These are phyloP conservation scores for Lontra canadensis DNA, from an alignment of 2,113 vertebrate species.

Conservation along the genomic window DNA sequence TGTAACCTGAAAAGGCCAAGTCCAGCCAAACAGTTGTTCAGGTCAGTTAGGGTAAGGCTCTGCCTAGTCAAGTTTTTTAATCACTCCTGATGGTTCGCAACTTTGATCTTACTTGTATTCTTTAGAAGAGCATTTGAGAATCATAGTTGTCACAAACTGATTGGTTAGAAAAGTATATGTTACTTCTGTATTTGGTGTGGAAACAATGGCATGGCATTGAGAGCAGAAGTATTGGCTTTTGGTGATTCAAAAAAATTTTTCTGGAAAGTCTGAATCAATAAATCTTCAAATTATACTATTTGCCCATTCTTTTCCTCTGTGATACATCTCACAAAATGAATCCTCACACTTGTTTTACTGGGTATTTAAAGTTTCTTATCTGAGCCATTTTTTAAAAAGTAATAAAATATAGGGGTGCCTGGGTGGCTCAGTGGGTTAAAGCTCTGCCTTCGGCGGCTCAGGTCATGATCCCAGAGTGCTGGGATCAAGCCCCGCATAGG, in stretches of 20 bases:
- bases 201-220: neutral
- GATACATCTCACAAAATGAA: slow-evolving; percentile 45
- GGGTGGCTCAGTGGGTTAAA: too few relatives aligned
- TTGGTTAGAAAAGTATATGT: slow-evolving; percentile 30
- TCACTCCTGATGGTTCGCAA: neutral
- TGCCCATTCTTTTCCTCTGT: slow-evolving; percentile 43
- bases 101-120: slow-evolving; percentile 39
- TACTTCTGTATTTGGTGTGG: neutral
- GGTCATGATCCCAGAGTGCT: too few relatives aligned
- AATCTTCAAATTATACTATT: slow-evolving; percentile 51
- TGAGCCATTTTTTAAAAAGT: neutral
- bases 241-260: slow-evolving; percentile 33
- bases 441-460: too few relatives aligned
- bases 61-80: neutral
- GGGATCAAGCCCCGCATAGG: too few relatives aligned
- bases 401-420: neutral
- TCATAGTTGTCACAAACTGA: slow-evolving; percentile 49
- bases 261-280: slow-evolving; percentile 44
- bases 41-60: neutral
- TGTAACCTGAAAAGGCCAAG: neutral
- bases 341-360: slow-evolving; percentile 18
- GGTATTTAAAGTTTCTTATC: slow-evolving; percentile 23
- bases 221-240: slow-evolving; percentile 3
- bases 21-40: neutral
- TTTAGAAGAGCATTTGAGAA: slow-evolving; percentile 50